Conservation (phyloP, 1,140 invertebrate species). For the Holcopasites calliopsidis region DNA sequence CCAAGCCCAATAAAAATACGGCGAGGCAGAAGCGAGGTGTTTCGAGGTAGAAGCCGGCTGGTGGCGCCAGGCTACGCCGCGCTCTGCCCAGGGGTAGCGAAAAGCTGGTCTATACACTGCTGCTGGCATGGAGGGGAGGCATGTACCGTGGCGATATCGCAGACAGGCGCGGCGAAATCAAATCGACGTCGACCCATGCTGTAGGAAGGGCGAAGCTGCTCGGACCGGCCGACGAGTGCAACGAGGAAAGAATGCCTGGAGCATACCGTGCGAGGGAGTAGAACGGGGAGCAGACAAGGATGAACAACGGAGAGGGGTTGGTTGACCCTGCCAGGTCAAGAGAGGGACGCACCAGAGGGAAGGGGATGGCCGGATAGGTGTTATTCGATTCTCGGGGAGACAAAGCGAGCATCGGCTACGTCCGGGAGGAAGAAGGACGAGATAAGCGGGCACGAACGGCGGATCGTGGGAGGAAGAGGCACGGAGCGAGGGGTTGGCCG, state of each 20-base stretch:
- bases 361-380: constrained; percentile 7
- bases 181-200: constrained; percentile 39
- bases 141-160: constrained; percentile 39
- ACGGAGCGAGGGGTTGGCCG: constrained; percentile 48
- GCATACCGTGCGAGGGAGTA: too few relatives aligned
- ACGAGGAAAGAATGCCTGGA: neutral
- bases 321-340: constrained; percentile 47
- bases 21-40: constrained; percentile 46
- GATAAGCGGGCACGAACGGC: neutral
- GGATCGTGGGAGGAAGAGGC: constrained; percentile 12
- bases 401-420: constrained; percentile 13
- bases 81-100: constrained; percentile 53
- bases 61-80: constrained; percentile 60
- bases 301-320: constrained; percentile 24
- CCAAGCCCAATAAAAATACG: constrained; percentile 47
- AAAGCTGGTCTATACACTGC: constrained; percentile 38
- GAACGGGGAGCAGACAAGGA: neutral
- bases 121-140: constrained; percentile 34
- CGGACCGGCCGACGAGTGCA: constrained; percentile 13
- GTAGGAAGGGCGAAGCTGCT: constrained; percentile 37
- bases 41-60: constrained; percentile 43
- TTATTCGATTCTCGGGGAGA: constrained; percentile 35
- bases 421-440: neutral
- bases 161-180: constrained; percentile 50
- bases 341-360: neutral